phyloP scores from a whole-genome alignment of 1,140 invertebrate genomes.

The Drosophila ohnishii region DNA sequence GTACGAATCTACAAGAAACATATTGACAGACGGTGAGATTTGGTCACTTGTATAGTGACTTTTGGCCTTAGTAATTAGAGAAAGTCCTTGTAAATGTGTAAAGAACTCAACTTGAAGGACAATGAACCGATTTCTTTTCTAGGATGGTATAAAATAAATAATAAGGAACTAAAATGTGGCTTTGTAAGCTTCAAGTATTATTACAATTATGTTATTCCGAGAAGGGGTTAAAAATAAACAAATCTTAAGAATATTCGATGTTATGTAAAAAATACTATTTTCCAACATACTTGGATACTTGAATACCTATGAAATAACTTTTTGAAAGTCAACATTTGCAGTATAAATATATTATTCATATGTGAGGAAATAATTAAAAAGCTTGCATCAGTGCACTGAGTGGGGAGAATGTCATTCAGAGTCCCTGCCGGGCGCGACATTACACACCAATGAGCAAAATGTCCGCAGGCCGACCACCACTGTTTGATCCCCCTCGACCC shows the following conservation, averaged over 20 bases:
- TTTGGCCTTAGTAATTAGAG: too few relatives aligned
- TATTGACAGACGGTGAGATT: too few relatives aligned
- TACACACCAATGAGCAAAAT: slow-evolving; percentile 45
- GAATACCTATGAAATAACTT: slow-evolving; percentile 1
- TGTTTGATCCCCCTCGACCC: slow-evolving; percentile 15
- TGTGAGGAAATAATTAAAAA: slow-evolving; percentile 2
- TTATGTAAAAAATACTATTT: background rate
- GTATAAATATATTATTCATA: slow-evolving; percentile 8
- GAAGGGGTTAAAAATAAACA: too few relatives aligned
- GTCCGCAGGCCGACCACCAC: slow-evolving; percentile 33
- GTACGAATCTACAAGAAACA: too few relatives aligned
- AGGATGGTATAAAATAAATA: too few relatives aligned
- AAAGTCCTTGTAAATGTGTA: too few relatives aligned
- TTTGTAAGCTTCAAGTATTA: too few relatives aligned
- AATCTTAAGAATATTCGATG: background rate
- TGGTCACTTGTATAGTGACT: too few relatives aligned
- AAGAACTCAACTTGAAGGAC: too few relatives aligned
- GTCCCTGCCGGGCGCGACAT: slow-evolving; percentile 41
- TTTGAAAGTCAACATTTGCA: background rate
- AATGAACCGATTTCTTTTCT: too few relatives aligned
- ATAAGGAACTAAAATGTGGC: too few relatives aligned
- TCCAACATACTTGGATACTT: background rate
- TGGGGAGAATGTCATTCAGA: slow-evolving; percentile 56
- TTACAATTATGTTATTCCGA: too few relatives aligned
- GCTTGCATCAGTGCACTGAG: background rate